Evolutionary conservation across 2,113 vertebrate genomes (phyloP).

Genomic region (Uropsilus gracilis): DNA sequence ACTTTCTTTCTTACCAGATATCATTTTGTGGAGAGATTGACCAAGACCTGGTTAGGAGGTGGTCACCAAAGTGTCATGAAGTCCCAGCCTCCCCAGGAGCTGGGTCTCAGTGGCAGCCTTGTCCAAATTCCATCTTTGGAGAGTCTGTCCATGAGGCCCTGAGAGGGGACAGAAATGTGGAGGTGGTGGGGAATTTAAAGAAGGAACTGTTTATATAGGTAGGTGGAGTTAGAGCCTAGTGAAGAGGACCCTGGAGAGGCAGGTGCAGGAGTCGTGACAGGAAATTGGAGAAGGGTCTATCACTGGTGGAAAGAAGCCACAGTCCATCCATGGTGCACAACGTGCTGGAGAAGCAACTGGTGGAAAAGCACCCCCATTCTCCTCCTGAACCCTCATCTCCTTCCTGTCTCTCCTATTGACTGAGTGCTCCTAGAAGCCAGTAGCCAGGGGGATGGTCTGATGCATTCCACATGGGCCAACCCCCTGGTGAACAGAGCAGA

Average conservation of each 20-base stretch:
- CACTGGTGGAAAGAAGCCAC: not conserved
- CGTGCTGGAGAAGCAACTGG: not conserved
- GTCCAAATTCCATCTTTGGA: not conserved
- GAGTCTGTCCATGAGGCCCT: too few relatives aligned
- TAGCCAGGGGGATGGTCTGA: not conserved
- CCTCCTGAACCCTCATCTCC: not conserved
- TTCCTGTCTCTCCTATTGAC: not conserved
- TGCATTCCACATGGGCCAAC: rapidly evolving
- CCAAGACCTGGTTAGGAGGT: not conserved
- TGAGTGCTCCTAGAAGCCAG: not conserved
- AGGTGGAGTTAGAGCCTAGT: too few relatives aligned
- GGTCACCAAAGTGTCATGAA: not conserved
- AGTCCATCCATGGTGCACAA: not conserved
- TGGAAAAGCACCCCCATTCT: not conserved
- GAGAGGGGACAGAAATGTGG: not conserved
- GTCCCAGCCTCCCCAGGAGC: not conserved
- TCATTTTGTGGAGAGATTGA: not conserved
- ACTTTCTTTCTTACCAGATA: not conserved
- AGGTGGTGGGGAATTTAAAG: not conserved
- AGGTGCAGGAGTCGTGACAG: not conserved
- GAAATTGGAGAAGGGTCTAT: not conserved
- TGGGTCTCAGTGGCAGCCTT: not conserved
- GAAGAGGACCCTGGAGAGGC: not conserved
- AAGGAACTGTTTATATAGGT: not conserved
- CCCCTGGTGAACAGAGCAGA: not conserved